phyloP scores from a whole-genome alignment of 2,797 vertebrate species.

The Enteromius mattozi region DNA sequence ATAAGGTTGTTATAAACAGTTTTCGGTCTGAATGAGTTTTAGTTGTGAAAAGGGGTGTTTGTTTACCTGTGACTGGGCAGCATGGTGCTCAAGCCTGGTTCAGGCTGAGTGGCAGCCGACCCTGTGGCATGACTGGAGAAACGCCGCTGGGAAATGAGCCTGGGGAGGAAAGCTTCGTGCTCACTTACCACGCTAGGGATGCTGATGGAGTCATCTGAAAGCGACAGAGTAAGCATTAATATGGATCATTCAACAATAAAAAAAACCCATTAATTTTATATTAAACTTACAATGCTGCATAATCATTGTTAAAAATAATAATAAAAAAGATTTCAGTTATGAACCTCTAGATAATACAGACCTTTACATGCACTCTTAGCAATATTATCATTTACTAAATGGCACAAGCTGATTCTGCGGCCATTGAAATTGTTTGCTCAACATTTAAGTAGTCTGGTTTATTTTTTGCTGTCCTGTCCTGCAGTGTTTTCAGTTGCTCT shows the following conservation, averaged over 20 bases:
- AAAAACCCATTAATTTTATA: not conserved
- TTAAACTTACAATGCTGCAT: not conserved
- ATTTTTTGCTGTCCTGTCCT: not conserved
- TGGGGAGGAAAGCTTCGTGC: conserved; percentile 92
- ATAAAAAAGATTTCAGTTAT: not conserved
- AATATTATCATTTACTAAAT: not conserved
- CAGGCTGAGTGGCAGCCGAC: conserved; percentile 83
- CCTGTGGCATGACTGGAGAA: conserved; percentile 97
- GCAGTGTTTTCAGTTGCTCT: not conserved
- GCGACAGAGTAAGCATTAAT: not conserved
- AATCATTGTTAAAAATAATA: not conserved
- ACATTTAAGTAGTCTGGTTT: not conserved
- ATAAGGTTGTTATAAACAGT: conserved; percentile 16
- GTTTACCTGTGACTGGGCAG: conserved; percentile 97
- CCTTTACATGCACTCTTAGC: not conserved
- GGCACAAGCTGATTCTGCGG: not conserved
- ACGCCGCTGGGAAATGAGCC: conserved; percentile 87
- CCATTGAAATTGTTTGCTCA: not conserved
- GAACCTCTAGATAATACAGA: not conserved
- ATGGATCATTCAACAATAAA: not conserved
- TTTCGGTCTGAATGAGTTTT: not conserved
- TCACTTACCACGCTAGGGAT: conserved; percentile 99
- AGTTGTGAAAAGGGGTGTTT: not conserved
- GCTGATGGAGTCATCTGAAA: conserved; percentile 92
- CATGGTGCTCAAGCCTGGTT: conserved; percentile 85